These are phyloP conservation scores for Paelopatides confundens DNA, from an alignment of 53 echinoderm and acorn worm genomes.

Conservation along the genomic window DNA sequence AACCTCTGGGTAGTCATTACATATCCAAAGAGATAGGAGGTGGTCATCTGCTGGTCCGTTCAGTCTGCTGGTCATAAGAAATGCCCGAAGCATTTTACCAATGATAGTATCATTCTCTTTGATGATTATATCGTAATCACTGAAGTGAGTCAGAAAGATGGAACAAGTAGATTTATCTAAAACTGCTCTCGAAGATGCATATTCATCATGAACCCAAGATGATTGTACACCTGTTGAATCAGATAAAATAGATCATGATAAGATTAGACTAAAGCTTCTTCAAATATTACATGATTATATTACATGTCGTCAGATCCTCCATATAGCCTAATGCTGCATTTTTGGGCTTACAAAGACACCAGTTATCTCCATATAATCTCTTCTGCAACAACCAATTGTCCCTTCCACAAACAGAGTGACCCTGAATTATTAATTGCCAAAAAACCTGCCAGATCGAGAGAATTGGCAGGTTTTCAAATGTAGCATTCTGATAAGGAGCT, in stretches of 20 bases:
- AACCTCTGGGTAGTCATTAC: neutral
- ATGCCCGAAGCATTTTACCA: slow-evolving; percentile 19
- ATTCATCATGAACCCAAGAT: slow-evolving; percentile 4
- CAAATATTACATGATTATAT: too few species aligned
- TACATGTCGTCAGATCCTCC: too few species aligned
- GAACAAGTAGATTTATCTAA: neutral
- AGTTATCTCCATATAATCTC: too few species aligned
- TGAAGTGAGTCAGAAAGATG: neutral
- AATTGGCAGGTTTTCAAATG: too few species aligned
- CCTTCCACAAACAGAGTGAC: too few species aligned
- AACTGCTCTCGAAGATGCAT: neutral
- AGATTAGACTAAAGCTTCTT: too few species aligned
- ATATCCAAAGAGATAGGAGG: slow-evolving; percentile 28
- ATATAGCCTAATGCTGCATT: too few species aligned
- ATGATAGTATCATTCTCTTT: neutral
- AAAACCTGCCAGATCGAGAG: too few species aligned
- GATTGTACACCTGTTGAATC: neutral
- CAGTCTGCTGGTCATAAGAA: neutral
- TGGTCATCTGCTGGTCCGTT: neutral
- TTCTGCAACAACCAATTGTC: too few species aligned
- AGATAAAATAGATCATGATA: neutral
- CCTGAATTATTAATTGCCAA: too few species aligned
- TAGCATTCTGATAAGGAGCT: too few species aligned
- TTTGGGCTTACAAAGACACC: too few species aligned
- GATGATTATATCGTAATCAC: slow-evolving; percentile 3